Evolutionary conservation across 2,888 invertebrate genomes (phyloP).

Genomic region (Leptinotarsa juncta): DNA sequence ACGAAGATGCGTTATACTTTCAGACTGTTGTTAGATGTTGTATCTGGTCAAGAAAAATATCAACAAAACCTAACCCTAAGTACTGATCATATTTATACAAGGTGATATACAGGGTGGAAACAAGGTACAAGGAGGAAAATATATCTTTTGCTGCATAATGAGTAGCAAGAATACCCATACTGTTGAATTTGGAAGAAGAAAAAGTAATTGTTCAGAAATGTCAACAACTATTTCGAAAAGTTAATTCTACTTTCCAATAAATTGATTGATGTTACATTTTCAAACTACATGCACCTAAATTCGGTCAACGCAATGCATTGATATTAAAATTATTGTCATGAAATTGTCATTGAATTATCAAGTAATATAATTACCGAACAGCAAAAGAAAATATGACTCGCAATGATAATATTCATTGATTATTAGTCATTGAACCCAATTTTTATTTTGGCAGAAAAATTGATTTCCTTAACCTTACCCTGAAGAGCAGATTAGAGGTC

Average conservation of each 20-base stretch:
- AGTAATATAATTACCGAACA: background rate
- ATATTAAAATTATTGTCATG: constrained; percentile 42
- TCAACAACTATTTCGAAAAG: background rate
- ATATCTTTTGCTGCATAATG: background rate
- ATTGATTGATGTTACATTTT: constrained; percentile 1
- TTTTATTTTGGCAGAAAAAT: no score
- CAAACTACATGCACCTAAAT: background rate
- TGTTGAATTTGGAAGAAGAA: no score
- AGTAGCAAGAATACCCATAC: no score
- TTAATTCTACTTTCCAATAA: background rate
- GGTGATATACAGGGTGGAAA: background rate
- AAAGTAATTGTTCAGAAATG: no score
- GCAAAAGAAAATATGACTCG: no score
- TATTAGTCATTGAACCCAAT: no score
- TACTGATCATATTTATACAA: background rate
- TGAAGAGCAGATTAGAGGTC: no score
- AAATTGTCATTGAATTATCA: constrained; percentile 32
- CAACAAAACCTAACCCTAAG: background rate
- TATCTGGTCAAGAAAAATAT: constrained; percentile 29
- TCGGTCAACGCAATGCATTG: constrained; percentile 9
- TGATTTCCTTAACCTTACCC: no score
- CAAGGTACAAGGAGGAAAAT: no score
- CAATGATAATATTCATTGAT: no score
- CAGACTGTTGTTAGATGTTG: constrained; percentile 21
- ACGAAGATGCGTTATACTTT: constrained; percentile 1